Base-by-base conservation (phyloP, 2,888 invertebrate genomes). In the Caenorhabditis imperialis region DNA sequence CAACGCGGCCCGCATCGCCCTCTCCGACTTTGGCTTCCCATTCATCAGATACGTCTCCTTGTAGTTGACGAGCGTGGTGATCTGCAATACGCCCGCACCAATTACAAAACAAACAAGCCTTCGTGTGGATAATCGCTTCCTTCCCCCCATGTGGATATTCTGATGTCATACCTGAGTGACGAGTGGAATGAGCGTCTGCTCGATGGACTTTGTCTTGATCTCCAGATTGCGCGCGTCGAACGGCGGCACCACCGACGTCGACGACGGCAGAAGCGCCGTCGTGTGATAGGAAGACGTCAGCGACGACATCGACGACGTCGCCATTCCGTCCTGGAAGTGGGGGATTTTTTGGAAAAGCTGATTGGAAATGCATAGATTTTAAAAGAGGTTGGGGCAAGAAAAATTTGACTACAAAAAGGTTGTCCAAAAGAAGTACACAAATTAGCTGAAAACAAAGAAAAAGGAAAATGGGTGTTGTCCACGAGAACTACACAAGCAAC, bases 141-240 rank as follows among this genome's bases (percentile, higher is more conserved):
- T 37, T 10, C 16, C 6, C 30, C 7, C 6, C 6, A 30, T 7
- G 30, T n/a, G 8, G 1, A 22, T 22, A 40, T 27, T 25, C 23
- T 67, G 57, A 67, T 67, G 67, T 57, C 67, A 47, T 92, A 95
- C 95, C 94, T 95, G 95, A 90, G 94, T 94, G 89, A 95, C 93
- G 90, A 95, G 92, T 86, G 95, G 95, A 89, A 95, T 93, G 88
- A 95, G 92, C 86, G 94, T 94, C 91, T 93, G 93, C 91, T 95
- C 95, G 90, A 95, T 93, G 90, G 94, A 94, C 92, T 93, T 93
- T 88, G 94, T 95, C 91, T 93, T 93, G 89, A 95, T 94, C 91
- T 94, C 94, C 90, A 94, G 85, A 80, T 87, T 88, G 33, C 88
- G 69, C n/a, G 87, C 85, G 71, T 88, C 88, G 77, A 87, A 87